Base-by-base conservation (phyloP, 2,888 invertebrate species). In the Lasioglossum figueresi region DNA sequence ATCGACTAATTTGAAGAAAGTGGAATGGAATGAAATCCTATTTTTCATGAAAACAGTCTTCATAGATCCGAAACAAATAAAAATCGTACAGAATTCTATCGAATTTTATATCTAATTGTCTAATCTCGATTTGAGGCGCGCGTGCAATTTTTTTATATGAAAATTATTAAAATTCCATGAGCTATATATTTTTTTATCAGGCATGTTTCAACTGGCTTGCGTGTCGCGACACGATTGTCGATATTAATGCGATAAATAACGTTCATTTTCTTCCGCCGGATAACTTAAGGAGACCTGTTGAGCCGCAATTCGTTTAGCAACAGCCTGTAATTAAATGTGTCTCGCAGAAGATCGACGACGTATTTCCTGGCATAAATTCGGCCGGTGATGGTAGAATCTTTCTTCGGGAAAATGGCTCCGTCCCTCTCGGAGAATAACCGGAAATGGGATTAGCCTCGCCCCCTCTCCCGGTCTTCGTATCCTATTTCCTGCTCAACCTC, bases 401-500 rank as follows among this genome's bases (percentile, higher is more conserved):
- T 73, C 43, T 74, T 76, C 27, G 10, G 12, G 23, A 78, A 75
- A 66, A 56, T 23, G 27, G 31, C 75, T 76, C 73, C 23, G 56
- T 48, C 76, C 68, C 63, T 76, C 37, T 3, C 40, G 59, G 68
- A 82, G 79, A 79, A 77, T 52, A 77, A 52, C 73, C 86, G 72
- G 82, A 82, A 87, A 85, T 84, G 31, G 70, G 78, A 84, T 87
- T 87, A 87, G 37, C 34, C 27, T n/a, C 40, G 31, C 2, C 63
- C 59, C 66, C 27, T 45, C 34, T 45, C 59, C 31, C 70, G 31
- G 66, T 45, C 14, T 77, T 70, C 59, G 71, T 83, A 76, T 83
- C 79, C 76, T 59, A 83, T 83, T 90, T 90, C 79, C 85, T 73
- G 72, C 40, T 70, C 63, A 75, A 83, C 68, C 79, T 73, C 72